Conservation (phyloP, 30 jellyfish, hydroid and myxozoan species). For the Morbakka virulenta region DNA sequence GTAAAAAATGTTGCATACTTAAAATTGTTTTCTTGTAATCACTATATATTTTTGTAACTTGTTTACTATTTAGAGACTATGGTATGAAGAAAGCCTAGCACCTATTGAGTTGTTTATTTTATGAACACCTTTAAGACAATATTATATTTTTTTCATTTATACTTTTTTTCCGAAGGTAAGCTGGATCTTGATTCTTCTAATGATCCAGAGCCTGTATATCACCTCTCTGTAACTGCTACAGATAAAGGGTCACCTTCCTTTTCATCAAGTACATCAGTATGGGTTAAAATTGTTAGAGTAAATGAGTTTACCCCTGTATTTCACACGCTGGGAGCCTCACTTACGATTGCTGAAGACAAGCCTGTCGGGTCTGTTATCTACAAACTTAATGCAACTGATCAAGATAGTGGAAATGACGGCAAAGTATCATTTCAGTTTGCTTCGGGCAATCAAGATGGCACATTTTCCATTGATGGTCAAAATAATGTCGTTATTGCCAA, state of each 20-base stretch:
- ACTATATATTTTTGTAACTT: too few relatives aligned
- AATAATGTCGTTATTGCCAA: constrained; percentile 27
- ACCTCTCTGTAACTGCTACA: constrained; percentile 38
- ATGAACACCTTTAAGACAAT: too few relatives aligned
- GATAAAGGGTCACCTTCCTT: constrained; percentile 49
- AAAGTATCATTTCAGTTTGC: constrained; percentile 41
- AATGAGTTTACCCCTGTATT: constrained; percentile 58
- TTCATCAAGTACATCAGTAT: not conserved
- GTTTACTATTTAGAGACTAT: too few relatives aligned
- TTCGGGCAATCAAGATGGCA: constrained; percentile 44
- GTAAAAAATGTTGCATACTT: too few relatives aligned
- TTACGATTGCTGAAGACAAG: constrained; percentile 45
- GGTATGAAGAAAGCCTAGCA: too few relatives aligned
- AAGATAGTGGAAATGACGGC: constrained; percentile 79
- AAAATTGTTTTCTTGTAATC: too few relatives aligned
- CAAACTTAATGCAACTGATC: constrained; percentile 52
- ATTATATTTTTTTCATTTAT: not conserved
- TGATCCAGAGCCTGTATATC: constrained; percentile 49
- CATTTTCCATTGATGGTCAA: constrained; percentile 22
- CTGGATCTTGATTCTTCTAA: constrained; percentile 60
- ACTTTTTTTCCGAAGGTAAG: constrained; percentile 7
- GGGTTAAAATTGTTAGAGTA: not conserved
- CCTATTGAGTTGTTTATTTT: too few relatives aligned
- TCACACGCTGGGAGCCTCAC: constrained; percentile 5
- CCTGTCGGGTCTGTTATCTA: constrained; percentile 26